Conservation (phyloP, 2,113 vertebrate genomes). For the Neogale vison region DNA sequence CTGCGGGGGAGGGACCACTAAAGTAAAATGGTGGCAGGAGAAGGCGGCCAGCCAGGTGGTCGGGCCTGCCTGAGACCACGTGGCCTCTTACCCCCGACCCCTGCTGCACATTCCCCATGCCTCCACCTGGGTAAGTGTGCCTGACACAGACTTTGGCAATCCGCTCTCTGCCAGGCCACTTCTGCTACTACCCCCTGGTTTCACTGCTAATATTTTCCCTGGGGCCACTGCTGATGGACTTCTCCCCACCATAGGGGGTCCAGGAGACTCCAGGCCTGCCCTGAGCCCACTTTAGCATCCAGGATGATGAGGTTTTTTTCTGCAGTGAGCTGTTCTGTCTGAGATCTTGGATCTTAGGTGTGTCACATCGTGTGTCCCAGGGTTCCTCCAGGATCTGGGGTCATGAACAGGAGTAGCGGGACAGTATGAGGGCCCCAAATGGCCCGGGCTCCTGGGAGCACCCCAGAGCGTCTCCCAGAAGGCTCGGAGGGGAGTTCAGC, state of each 20-base stretch:
- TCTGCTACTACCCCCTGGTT: background rate
- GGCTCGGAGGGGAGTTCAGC: background rate
- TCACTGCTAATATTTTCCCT: background rate
- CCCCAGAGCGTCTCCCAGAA: background rate
- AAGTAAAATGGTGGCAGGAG: background rate
- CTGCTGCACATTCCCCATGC: accelerated
- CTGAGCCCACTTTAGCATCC: no score
- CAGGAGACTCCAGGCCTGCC: no score
- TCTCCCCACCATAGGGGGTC: background rate
- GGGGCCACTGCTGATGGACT: background rate
- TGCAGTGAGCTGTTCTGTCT: background rate
- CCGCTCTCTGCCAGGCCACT: background rate
- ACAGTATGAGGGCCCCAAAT: background rate
- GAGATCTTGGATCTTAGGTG: background rate
- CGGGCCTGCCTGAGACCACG: accelerated
- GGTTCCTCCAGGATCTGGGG: background rate
- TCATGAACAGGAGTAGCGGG: background rate
- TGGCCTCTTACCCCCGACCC: background rate
- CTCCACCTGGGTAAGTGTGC: background rate
- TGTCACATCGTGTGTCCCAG: background rate
- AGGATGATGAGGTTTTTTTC: background rate
- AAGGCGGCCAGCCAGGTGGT: background rate
- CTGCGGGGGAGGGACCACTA: background rate
- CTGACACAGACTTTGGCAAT: background rate
- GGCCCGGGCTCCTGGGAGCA: background rate